Evolutionary conservation across 1,140 invertebrate species (phyloP), one percentile per base, ranked within the genome.

Genomic region (Ceratitis capitata): DNA sequence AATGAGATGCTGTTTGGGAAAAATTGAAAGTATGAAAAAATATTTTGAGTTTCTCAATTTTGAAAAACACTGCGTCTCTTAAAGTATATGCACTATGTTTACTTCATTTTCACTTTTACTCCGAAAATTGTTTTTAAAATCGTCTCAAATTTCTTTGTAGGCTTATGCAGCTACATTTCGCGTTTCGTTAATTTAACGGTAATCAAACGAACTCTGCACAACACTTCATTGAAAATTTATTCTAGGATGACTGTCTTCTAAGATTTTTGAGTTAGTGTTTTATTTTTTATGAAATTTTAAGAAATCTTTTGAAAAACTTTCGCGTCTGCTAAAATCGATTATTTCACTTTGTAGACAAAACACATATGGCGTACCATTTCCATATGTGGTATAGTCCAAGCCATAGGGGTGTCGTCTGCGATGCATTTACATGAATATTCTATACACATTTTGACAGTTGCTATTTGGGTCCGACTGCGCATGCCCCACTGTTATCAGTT

Each of bases 401-500:
- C 51, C 5, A n/a, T 83, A 23, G 51, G 26, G 29, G 82, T 53
- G 26, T 32, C 39, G 12, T 16, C 45, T 45, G 32, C 12, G 5
- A 19, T 69, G 35, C n/a, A 26, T 6, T 32, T 61, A 14, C 10
- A 58, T 58, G 10, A 3, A 58, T 6, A 7, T 23, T n/a, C n/a
- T 6, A 61, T 10, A 29, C 9, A 61, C n/a, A 7, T 6, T 78
- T 51, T 83, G 82, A 56, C 47, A 83, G 51, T 53, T n/a, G 32
- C 2, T n/a, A n/a, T 35, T 45, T 35, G 32, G 82, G 14, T 35
- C 35, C 1, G 26, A 83, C 16, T 90, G 89, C 89, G 89, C 89
- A 88, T 82, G 89, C 74, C 83, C 85, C 35, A 82, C 42, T 89
- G 74, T 89, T 89, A 89, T 89, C 89, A 89, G 64, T 64, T 9